Base-by-base conservation (phyloP, 2,113 vertebrate species). In the Crotalus viridis region DNA sequence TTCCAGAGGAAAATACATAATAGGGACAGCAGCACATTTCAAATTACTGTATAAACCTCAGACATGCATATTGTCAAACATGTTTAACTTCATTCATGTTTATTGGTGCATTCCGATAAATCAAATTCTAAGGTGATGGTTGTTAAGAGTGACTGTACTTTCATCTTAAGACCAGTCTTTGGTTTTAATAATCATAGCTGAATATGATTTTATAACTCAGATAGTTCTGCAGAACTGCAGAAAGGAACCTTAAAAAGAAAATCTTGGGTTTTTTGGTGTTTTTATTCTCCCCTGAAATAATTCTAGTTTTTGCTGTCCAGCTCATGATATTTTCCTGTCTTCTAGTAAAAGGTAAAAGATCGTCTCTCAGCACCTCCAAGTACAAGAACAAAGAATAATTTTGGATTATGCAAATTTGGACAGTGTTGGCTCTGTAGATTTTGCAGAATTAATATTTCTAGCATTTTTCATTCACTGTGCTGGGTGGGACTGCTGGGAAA, bases 61-160 rank as follows among this genome's bases (percentile, higher is more conserved):
- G 93, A 93, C 93, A 91, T 90, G 0, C 39, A 89, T 48, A 93
- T 48, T 92, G 94, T 94, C 95, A 94, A 15, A 24, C 26, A 94
- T 87, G 0, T 96, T 98, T 97, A 97, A 95, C 96, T 95, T 97
- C 95, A 93, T 24, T 90, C 52, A 87, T 94, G 88, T 93, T 95
- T 95, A 95, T 21, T 85, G 93, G 94, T 93, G 95, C 61, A 94
- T 94, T 94, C 94, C 92, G 97, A 94, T 92, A 96, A 95, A 94
- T 97, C 97, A 96, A 95, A 96, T 95, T 97, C 94, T 86, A 24
- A 57, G 93, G 90, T 0, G 1, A 92, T 95, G 94, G 95, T 94
- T 93, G 90, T 93, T 93, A 22, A 85, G 91, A 94, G 93, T 94
- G 96, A 96, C 95, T 97, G 95, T 19, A 3, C 26, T 95, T 94